Base-by-base conservation (phyloP, 2,113 vertebrate genomes). In the Pedionomus torquatus region DNA sequence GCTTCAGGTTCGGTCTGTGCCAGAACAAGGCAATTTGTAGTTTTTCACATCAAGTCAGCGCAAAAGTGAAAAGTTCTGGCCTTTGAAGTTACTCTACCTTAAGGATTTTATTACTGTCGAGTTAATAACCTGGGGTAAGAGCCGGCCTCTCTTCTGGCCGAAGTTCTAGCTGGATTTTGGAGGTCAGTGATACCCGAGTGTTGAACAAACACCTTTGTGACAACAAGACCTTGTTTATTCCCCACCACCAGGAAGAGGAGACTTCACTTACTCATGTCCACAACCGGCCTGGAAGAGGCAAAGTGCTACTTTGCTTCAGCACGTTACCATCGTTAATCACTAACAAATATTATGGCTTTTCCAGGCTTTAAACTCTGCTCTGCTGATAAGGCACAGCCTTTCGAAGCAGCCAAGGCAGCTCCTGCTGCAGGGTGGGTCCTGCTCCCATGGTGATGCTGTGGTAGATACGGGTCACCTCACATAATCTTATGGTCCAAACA, bases 281-380 rank as follows among this genome's bases (percentile, higher is more conserved):
- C 57, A 91, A 31, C 0, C 0, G 41, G n/a, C 14, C 13, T 83
- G 39, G 55, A 86, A 75, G 48, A 87, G 24, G 43, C 13, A 7
- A 81, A 75, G 35, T 65, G 19, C 17, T 76, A 7, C 76, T 96
- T 68, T 60, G 30, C 84, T 82, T 81, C 65, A 85, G 74, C 57
- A 39, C 0, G 2, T 81, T 95, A 64, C 69, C 7, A 2, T 24
- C 65, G 95, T 92, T 97, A 97, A 97, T 93, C 65, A 66, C 91
- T 97, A 84, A 95, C 95, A 89, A 65, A 83, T 61, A 46, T 69
- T 83, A 89, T 6, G 8, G 8, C 9, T 8, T 93, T 89, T 86
- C 55, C 12, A 54, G 58, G 58, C 46, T 91, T 92, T 92, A 94
- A 91, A 89, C 64, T 91, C 71, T 82, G 72, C 54, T 75, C 52